Evolutionary conservation across 2,888 invertebrate species (phyloP).

Genomic region (Quadroppia sp.): DNA sequence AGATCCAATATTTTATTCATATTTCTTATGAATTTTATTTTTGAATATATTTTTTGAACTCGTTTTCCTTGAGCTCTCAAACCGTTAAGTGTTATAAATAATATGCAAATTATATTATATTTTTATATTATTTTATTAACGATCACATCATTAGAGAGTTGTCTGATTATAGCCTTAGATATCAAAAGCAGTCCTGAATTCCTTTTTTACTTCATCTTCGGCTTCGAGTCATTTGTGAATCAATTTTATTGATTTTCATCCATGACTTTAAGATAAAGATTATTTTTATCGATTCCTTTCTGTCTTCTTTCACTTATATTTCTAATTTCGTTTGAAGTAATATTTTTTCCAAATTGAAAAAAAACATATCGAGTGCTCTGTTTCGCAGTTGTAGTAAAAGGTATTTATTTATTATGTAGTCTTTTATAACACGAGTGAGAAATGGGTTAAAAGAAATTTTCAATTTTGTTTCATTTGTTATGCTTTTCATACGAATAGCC

Average conservation of each 20-base stretch:
- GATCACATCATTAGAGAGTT: slow-evolving; percentile 14
- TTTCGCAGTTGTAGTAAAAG: background rate
- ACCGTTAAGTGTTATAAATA: slow-evolving; percentile 20
- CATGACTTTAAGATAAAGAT: slow-evolving; percentile 25
- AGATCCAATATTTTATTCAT: slow-evolving; percentile 16
- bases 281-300: slow-evolving; percentile 16
- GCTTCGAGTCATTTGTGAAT: slow-evolving; percentile 1
- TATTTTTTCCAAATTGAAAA: background rate
- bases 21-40: slow-evolving; percentile 1
- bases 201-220: background rate
- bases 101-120: slow-evolving; percentile 19
- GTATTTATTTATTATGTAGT: slow-evolving; percentile 9
- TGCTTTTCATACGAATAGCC: background rate
- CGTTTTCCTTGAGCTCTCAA: background rate
- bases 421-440: slow-evolving; percentile 1
- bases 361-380: background rate
- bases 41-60: background rate
- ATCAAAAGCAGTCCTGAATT: slow-evolving; percentile 1
- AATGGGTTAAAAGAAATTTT: slow-evolving; percentile 19
- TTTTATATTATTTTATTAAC: slow-evolving; percentile 15
- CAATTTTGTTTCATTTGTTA: background rate
- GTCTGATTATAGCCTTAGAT: background rate
- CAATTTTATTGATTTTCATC: slow-evolving; percentile 19
- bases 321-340: slow-evolving; percentile 2
- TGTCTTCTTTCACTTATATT: background rate